Evolutionary conservation across 1,140 invertebrate species (phyloP).

Genomic region (Copidosoma floridanum): DNA sequence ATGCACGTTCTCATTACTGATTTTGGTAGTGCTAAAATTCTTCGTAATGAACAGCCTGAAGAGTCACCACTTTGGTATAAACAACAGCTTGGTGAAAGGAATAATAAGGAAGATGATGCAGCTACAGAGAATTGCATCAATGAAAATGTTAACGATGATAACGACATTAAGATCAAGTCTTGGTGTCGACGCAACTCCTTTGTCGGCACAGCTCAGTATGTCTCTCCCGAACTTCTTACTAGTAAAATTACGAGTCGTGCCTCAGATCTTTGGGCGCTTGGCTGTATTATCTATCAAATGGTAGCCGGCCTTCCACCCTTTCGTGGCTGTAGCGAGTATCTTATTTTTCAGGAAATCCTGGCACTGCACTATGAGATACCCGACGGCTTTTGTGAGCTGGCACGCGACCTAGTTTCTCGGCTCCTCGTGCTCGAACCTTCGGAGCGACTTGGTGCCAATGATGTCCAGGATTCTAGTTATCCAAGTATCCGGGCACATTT

Average conservation of each 20-base stretch:
- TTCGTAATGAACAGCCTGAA: constrained; percentile 56
- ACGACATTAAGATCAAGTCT: no score
- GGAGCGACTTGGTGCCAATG: constrained; percentile 80
- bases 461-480: constrained; percentile 71
- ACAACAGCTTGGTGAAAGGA: no score
- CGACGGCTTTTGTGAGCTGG: constrained; percentile 79
- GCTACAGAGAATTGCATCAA: no score
- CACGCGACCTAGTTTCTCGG: constrained; percentile 84
- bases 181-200: constrained; percentile 89
- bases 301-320: constrained; percentile 91
- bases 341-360: constrained; percentile 95
- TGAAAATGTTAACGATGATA: no score
- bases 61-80: no score
- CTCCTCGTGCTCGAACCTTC: constrained; percentile 80
- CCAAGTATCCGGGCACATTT: constrained; percentile 79
- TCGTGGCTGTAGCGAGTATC: constrained; percentile 87
- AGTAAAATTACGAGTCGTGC: constrained; percentile 76
- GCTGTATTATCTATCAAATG: constrained; percentile 98
- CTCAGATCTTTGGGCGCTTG: constrained; percentile 96
- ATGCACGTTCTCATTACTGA: constrained; percentile 98
- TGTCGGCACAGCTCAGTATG: constrained; percentile 98
- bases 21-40: constrained; percentile 94
- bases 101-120: no score
- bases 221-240: constrained; percentile 91
- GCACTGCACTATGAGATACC: constrained; percentile 91